Percentiles rank a stretch among this genome's conserved stretches.
Conservation (phyloP, 2,797 vertebrate species). For the Sebastiscus albofasciatus region DNA sequence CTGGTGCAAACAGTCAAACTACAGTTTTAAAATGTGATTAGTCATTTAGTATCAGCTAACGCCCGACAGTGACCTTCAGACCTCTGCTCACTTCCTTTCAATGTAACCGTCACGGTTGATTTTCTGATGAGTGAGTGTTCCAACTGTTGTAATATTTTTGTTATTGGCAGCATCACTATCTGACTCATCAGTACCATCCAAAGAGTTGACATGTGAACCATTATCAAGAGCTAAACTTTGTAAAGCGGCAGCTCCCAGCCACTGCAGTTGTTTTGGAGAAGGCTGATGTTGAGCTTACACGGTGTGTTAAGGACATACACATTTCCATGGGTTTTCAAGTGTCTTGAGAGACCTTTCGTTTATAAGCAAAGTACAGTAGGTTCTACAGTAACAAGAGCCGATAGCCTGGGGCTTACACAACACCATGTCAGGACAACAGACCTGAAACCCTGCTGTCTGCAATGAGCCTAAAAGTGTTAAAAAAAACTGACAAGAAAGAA, state of each 20-base stretch:
- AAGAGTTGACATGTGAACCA: not conserved
- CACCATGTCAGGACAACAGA: not conserved
- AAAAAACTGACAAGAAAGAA: not conserved
- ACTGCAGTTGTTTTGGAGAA: not conserved
- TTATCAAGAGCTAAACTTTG: not conserved
- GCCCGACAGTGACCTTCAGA: constrained; percentile 1
- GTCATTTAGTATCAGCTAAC: constrained; percentile 19
- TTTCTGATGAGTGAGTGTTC: not conserved
- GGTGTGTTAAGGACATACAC: not conserved
- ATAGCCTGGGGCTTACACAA: not conserved
- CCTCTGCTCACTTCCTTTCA: not conserved
- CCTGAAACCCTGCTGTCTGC: not conserved
- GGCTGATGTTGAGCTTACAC: not conserved
- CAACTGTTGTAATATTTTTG: not conserved
- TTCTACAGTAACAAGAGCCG: not conserved
- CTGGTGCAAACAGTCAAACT: not conserved
- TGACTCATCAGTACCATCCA: not conserved
- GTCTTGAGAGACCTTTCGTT: not conserved
- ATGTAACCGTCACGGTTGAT: not conserved
- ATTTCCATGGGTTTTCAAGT: not conserved
- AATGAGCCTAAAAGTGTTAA: not conserved
- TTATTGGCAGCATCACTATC: not conserved
- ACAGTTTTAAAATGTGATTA: not conserved
- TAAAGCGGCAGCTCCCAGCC: not conserved
- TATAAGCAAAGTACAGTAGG: not conserved